Evolutionary conservation across 1,140 invertebrate species (phyloP).

Genomic region (Lasioglossum albipes): DNA sequence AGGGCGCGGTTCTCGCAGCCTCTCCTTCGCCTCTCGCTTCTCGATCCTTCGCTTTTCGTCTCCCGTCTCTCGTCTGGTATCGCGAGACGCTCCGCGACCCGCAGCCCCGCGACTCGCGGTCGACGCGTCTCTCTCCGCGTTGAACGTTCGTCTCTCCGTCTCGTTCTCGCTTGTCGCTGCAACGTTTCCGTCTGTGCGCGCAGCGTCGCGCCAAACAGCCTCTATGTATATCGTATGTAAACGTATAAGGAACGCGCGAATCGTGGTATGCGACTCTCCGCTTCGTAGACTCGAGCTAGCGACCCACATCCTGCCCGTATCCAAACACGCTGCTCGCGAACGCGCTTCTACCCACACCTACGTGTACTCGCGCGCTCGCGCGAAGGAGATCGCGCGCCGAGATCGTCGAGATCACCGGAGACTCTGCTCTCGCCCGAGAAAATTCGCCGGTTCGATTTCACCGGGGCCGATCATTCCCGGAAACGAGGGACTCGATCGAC

Average conservation of each 20-base stretch:
- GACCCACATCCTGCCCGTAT: constrained; percentile 73
- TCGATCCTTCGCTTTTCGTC: no score
- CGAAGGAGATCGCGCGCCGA: no score
- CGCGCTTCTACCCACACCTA: constrained; percentile 45
- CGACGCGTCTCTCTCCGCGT: background rate
- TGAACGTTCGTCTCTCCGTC: background rate
- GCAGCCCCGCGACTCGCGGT: no score
- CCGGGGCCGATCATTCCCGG: no score
- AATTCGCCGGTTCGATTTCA: no score
- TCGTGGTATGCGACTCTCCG: constrained; percentile 63
- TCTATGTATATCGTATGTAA: constrained; percentile 58
- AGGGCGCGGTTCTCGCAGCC: constrained; percentile 53
- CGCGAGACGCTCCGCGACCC: no score
- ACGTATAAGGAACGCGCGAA: constrained; percentile 61
- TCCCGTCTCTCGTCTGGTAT: no score
- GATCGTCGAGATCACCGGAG: no score
- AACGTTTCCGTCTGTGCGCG: constrained; percentile 31
- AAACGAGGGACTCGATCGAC: no score
- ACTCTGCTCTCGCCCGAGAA: no score
- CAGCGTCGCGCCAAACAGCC: constrained; percentile 64
- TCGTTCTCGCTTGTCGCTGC: background rate
- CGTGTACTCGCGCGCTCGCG: no score
- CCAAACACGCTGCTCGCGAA: constrained; percentile 59
- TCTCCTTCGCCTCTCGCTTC: constrained; percentile 31
- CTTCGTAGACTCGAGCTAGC: constrained; percentile 69